Evolutionary conservation across 2,113 vertebrate genomes (phyloP), one percentile per base, ranked within the genome.

Genomic region (Cromileptes altivelis): DNA sequence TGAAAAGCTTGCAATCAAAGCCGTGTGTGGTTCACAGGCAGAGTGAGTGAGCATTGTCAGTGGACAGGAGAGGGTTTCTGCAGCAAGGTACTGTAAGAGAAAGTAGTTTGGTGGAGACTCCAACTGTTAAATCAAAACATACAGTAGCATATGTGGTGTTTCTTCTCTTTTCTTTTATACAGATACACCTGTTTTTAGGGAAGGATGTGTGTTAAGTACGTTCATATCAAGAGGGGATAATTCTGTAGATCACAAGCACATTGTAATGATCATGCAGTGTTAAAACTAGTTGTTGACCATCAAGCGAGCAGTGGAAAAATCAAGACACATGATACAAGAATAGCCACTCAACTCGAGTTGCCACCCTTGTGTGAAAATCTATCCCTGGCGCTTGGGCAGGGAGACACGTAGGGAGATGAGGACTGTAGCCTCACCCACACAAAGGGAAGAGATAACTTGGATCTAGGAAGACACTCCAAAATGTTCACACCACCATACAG

Each of bases 311-410:
- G 30, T 84, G 80, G 77, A 85, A 89, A 85, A 71, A 77, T 72
- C 49, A 71, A 84, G 73, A 70, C 64, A 68, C 76, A 74, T 67
- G 61, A 62, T 85, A 82, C 70, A 86, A 67, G 65, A 85, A 76
- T 89, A 88, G 82, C 60, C 52, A 37, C 58, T 55, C 50, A 74
- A 42, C 45, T 73, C 45, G 4, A 85, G 70, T 62, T 91, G 64
- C 42, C 90, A 85, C 75, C 78, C 85, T 45, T 81, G 82, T 89
- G 88, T 79, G 83, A 92, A 88, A 87, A 85, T 85, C 84, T 85
- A 63, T 83, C 58, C 27, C 70, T 78, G 64, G 70, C 12, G 63
- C 47, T 55, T 70, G 65, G 27, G 72, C 69, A 62, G 86, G 80
- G 65, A 62, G 86, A 81, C 37, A 49, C 63, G 61, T 87, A 69